A percentile compares a stretch with the other conserved stretches of the same genome.
These are phyloP conservation scores for Saccopteryx leptura DNA, from an alignment of 2,113 vertebrate species.

Conservation along the genomic window DNA sequence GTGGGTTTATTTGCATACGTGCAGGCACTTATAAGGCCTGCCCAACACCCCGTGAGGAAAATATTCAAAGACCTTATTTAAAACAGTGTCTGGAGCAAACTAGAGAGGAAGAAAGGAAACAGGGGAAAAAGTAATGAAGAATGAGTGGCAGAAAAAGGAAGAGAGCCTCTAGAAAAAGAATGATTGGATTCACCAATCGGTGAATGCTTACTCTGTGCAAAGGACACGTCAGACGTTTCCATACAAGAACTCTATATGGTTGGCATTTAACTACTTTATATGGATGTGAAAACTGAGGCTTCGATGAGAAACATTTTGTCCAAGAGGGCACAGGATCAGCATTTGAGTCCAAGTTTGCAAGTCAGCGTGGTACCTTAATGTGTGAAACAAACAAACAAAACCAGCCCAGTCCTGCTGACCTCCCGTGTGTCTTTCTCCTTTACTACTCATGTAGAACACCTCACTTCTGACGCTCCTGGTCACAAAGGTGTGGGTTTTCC, in stretches of 20 bases:
- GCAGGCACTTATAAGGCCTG: neutral
- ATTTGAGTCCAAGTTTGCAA: neutral
- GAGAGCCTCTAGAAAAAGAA: neutral
- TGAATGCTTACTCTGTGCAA: neutral
- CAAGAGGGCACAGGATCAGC: neutral
- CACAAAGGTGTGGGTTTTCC: neutral
- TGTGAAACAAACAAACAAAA: neutral
- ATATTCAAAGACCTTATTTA: constrained; percentile 39
- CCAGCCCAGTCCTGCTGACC: neutral
- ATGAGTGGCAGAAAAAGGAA: neutral
- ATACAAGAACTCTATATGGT: neutral
- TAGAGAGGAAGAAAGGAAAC: neutral
- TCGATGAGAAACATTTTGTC: neutral
- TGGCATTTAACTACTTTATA: neutral
- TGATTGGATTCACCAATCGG: neutral
- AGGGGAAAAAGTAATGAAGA: neutral
- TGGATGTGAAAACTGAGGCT: neutral
- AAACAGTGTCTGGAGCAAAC: constrained; percentile 1
- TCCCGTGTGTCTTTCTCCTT: neutral
- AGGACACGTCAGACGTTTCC: neutral
- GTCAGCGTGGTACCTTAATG: neutral
- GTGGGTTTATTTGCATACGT: constrained; percentile 54
- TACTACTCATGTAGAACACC: neutral
- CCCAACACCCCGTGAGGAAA: neutral
- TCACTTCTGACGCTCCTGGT: neutral